Evolutionary conservation across 2,888 invertebrate genomes (phyloP), one percentile per base, ranked within the genome.

Genomic region (Drosophila anceps): DNA sequence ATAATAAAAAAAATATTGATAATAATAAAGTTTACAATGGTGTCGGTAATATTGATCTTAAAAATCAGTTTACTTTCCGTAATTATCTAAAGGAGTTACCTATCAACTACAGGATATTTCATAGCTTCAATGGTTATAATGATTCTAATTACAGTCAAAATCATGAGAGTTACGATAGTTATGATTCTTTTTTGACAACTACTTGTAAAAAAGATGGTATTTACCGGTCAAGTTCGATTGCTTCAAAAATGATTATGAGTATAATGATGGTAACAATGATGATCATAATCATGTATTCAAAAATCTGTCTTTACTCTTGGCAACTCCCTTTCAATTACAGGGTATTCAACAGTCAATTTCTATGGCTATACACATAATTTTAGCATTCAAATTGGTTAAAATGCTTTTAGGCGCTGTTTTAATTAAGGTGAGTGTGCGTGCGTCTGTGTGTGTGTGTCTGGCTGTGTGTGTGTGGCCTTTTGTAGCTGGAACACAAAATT

Each of bases 371-470:
- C 24, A 9, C 27, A n/a, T 24, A 13, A 10, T 41, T 43, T 35
- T 6, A 43, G 15, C 18, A 63, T n/a, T 29, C 12, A 15, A 65
- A 54, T 43, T 51, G 44, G 13, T 35, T 29, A 20, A 58, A 73
- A 55, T 37, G 63, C 67, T 67, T 55, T 73, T 62, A 35, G 72
- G 24, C 20, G 15, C n/a, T 48, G 37, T 18, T 44, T 65, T 61
- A 63, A 53, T 68, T 59, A 58, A 43, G n/a, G 27, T 24, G 12
- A 54, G 37, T 33, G 53, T 53, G 35, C 20, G 15, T 9, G 10
- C 27, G 18, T 7, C 9, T 15, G 41, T 12, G 8, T 12, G 27
- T 13, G 24, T 33, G 9, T 31, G 35, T 44, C 7, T 55, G n/a
- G 7, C 4, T 8, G 58, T 0, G 18, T 59, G n/a, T 55, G 39